phyloP scores from a whole-genome alignment of 2,797 vertebrate genomes.

The Tolypeutes matacus region DNA sequence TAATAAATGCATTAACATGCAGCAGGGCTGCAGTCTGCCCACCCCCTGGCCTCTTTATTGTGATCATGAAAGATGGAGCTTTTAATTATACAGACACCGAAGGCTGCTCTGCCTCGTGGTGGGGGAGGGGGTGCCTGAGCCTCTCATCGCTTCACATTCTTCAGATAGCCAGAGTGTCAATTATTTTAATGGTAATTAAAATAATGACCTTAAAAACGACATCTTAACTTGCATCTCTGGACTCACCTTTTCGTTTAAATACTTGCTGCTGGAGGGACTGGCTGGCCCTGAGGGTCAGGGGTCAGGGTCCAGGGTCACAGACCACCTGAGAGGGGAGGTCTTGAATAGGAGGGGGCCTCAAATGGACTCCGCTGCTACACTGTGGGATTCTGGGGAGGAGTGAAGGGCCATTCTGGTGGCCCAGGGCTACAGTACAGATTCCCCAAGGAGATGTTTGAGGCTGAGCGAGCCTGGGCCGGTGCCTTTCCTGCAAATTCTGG shows the following conservation, averaged over 20 bases:
- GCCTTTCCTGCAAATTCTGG: no score
- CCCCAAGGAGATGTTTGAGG: not conserved
- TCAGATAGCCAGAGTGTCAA: conserved; percentile 88
- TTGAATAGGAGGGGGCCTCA: not conserved
- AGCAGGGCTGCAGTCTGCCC: conserved; percentile 84
- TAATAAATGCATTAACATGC: conserved; percentile 86
- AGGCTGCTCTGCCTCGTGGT: conserved; percentile 85
- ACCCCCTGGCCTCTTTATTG: conserved; percentile 87
- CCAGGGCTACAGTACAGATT: no score
- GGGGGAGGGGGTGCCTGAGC: conserved; percentile 86
- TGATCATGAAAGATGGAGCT: conserved; percentile 89
- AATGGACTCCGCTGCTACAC: not conserved
- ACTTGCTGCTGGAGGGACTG: conserved; percentile 50
- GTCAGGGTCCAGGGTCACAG: not conserved
- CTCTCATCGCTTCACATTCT: conserved; percentile 87
- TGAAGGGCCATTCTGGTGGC: not conserved
- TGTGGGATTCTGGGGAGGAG: not conserved
- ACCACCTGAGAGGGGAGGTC: not conserved
- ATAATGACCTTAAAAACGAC: conserved; percentile 81
- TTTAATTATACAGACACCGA: conserved; percentile 90
- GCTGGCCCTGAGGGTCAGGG: not conserved
- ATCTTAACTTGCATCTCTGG: conserved; percentile 68
- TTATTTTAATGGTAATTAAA: conserved; percentile 91
- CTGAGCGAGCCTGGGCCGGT: not conserved
- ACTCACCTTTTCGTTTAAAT: conserved; percentile 53